Evolutionary conservation across 1,140 invertebrate species (phyloP).

Genomic region (Drosophila arawakana): DNA sequence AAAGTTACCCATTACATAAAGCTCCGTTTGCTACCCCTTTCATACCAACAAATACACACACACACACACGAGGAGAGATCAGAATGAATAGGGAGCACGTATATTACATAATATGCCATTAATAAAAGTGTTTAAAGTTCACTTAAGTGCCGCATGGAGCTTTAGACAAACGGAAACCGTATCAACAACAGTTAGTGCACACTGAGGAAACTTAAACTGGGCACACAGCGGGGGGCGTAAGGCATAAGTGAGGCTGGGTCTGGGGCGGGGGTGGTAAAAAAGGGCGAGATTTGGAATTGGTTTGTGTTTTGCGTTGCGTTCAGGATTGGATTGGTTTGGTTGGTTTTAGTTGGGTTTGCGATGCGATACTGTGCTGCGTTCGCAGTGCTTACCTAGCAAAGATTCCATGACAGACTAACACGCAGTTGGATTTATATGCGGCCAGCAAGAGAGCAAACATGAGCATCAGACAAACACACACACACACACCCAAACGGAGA

Average conservation of each 20-base stretch:
- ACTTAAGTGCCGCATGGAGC: conserved; percentile 83
- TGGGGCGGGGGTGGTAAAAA: background rate
- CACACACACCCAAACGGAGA: background rate
- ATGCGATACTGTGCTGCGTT: conserved; percentile 3
- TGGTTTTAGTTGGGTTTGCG: conserved; percentile 2
- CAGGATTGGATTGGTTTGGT: conserved; percentile 13
- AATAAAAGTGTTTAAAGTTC: conserved; percentile 85
- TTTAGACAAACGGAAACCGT: conserved; percentile 82
- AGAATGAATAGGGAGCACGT: conserved; percentile 55
- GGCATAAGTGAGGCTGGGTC: background rate
- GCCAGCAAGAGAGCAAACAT: conserved; percentile 74
- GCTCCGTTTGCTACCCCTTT: conserved; percentile 31
- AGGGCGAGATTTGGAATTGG: conserved; percentile 22
- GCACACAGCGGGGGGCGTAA: conserved; percentile 5
- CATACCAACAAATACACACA: conserved; percentile 19
- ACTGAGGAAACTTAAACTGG: conserved; percentile 65
- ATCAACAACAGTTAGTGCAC: conserved; percentile 79
- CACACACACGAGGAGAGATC: background rate
- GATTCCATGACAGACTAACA: conserved; percentile 63
- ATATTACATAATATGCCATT: conserved; percentile 83
- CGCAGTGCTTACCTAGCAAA: conserved; percentile 45
- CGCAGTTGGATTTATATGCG: conserved; percentile 74
- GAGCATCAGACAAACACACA: conserved; percentile 42
- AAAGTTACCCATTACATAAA: conserved; percentile 52
- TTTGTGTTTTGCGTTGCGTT: conserved; percentile 14